phyloP scores from a whole-genome alignment of 2,797 vertebrate species.

The Tamandua tetradactyla region DNA sequence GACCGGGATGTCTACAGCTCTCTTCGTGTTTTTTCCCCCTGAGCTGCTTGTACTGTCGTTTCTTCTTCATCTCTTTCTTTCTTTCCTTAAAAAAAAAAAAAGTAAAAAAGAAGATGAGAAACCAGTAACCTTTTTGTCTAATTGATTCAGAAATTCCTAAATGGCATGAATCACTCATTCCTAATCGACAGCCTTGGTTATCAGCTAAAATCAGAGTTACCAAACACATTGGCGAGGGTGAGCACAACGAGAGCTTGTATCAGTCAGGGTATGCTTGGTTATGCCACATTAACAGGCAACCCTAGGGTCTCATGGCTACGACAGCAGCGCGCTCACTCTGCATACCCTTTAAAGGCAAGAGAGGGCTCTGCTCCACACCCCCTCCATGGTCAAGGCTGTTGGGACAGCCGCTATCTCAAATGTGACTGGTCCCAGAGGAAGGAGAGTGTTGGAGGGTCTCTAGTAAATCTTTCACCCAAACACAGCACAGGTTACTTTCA shows the following conservation, averaged over 20 bases:
- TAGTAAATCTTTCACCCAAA: too few relatives aligned
- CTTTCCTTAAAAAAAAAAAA: too few relatives aligned
- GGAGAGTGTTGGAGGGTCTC: background rate
- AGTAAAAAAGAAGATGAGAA: too few relatives aligned
- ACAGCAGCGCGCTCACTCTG: fast-evolving
- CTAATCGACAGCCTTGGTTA: background rate
- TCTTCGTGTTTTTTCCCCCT: too few relatives aligned
- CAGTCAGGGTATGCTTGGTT: fast-evolving
- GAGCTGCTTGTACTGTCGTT: too few relatives aligned
- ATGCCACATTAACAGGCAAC: background rate
- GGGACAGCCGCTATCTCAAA: background rate
- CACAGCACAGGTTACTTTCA: background rate
- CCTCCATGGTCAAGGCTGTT: too few relatives aligned
- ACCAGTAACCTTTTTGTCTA: background rate
- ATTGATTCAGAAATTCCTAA: background rate
- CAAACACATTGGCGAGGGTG: fast-evolving
- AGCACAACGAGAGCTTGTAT: fast-evolving
- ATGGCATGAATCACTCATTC: background rate
- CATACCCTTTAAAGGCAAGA: background rate
- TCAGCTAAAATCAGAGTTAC: background rate
- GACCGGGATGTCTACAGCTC: too few relatives aligned
- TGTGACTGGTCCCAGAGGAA: fast-evolving
- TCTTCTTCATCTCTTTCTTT: too few relatives aligned
- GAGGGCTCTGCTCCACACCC: background rate
- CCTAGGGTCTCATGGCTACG: background rate